Base-by-base conservation (phyloP, 2,113 vertebrate species). In the Poecilia latipinna region DNA sequence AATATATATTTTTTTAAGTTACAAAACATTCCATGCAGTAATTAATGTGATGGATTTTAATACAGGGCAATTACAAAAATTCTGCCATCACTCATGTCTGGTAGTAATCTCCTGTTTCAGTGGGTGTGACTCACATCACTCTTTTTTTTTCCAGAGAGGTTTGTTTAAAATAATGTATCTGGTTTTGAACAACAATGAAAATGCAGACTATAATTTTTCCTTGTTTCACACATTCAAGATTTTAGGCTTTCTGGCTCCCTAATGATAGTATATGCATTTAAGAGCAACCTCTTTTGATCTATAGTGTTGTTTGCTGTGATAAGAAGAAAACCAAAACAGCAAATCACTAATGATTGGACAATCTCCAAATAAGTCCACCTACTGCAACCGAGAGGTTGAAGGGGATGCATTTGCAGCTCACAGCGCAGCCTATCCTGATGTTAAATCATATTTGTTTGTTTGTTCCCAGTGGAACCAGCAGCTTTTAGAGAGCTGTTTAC, bases 401-500 rank as follows among this genome's bases (percentile, higher is more conserved):
- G 37, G 26, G 77, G 70, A 48, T 79, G 69, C 33, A 51, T 77
- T 69, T 74, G 28, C 66, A 82, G 68, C 68, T 79, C 79, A 64
- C 42, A 17, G 13, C 29, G 1, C 2, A 32, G 15, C 29, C n/a
- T 62, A 31, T 62, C 26, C 28, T 62, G 61, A 31, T 19, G 4
- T 63, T 63, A 32, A 26, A 22, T 29, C 13, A 32, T 63, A 12
- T 62, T 84, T 29, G 77, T 69, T 68, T 70, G 74, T 79, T 77
- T 65, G 68, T 72, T 84, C 86, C 84, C 79, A 77, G 57, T 74
- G 83, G 80, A 82, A 77, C 72, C 67, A 54, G 48, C 31, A 26
- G 75, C 62, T 88, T 74, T 86, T 72, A 78, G 57, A 85, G 68
- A 63, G 68, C 71, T 72, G 32, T 82, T 91, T 68, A 82, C 72